Evolutionary conservation across 1,140 invertebrate species (phyloP), one percentile per base, ranked within the genome.

Genomic region (Lordiphosa clarofinis): DNA sequence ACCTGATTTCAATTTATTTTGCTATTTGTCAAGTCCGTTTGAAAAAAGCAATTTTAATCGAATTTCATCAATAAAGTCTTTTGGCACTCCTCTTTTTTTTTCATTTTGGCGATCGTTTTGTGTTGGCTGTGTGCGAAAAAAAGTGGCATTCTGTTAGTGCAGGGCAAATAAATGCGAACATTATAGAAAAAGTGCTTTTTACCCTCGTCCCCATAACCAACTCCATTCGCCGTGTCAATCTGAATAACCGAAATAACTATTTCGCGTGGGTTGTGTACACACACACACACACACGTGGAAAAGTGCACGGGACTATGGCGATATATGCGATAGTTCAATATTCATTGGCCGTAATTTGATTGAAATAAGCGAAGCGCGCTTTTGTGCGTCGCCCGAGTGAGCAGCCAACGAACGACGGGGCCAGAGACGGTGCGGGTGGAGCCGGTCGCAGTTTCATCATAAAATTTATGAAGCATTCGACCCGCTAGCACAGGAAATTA

Each of bases 331-430:
- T 79, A 81, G 75, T 79, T 79, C 76, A 82, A 82, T 79, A 79
- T 79, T 82, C 75, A 79, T 75, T 79, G 75, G 75, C 75, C 75
- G 75, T 79, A 79, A 79, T 79, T 79, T 79, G 75, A 79, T 82
- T 79, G 75, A 79, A 79, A 79, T 75, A 79, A 79, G 76, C 82
- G 75, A 79, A 79, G 75, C 75, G 76, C 72, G 56, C 71, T 70
- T 79, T 79, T 82, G 79, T 79, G 75, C 75, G 75, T 79, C 71
- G 75, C 75, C 71, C 75, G 66, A 75, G 39, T 82, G 76, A 81
- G 53, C 75, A 69, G 33, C 38, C 44, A 59, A 63, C 57, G 55
- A 48, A 70, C 47, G 42, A 48, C 28, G 42, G 48, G 39, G 21
- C 43, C 33, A 5, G 4, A 31, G 24, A 4, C 15, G 15, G 15